Base-by-base conservation (phyloP, 2,888 invertebrate genomes). In the Hemithea aestivaria region DNA sequence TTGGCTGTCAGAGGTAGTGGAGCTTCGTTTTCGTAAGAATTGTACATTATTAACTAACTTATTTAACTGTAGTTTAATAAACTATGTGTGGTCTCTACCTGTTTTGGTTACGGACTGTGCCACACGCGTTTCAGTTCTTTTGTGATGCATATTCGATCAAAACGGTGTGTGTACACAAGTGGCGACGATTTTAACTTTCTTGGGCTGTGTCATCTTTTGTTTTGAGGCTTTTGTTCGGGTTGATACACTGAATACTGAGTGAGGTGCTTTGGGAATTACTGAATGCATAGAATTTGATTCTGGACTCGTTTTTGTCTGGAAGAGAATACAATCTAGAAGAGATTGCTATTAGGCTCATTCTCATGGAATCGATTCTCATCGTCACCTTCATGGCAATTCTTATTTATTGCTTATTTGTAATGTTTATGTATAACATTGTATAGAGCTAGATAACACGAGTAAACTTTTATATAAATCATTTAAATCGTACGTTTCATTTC, bases 61-160 rank as follows among this genome's bases (percentile, higher is more conserved):
- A 26, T 6, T 27, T 10, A 23, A 6, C 2, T 16, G 3, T 16
- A 16, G 16, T 16, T 2, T 16, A 4, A 16, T 16, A n/a, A n/a
- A n/a, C n/a, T 12, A 48, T 68, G 69, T 66, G 65, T 66, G 52
- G 46, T 45, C 58, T 41, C 66, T 62, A 72, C 72, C 73, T 73
- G 75, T 57, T 45, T 49, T 51, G 38, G 51, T 44, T 54, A 45
- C 58, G 64, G 70, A 84, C 85, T 85, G 85, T 81, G 73, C 77
- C 79, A 73, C 69, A 70, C 63, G 73, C 64, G 63, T 62, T 68
- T 73, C 62, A 62, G 64, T 48, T 35, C 81, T 66, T 72, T 87
- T 87, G 85, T 87, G 64, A 87, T 85, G 85, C 66, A 85, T 83
- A 87, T 85, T 73, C 70, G 77, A 85, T 85, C 79, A 84, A 81